A percentile compares a stretch with the other conserved stretches of the same genome.
phyloP scores from a whole-genome alignment of 2,113 vertebrate species.

The Coreoperca whiteheadi region DNA sequence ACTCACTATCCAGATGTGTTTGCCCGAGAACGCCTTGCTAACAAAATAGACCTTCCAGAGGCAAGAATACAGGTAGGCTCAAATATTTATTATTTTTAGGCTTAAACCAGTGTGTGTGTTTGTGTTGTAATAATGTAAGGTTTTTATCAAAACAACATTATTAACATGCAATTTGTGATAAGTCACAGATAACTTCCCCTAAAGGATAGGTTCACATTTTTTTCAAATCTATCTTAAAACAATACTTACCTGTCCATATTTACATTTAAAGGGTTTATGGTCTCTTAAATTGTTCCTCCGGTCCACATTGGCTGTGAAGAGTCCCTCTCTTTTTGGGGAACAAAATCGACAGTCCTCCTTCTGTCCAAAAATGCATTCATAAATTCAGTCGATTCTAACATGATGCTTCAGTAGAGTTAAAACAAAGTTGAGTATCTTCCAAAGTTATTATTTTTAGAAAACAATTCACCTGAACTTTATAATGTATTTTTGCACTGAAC shows the following conservation, averaged over 20 bases:
- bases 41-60: conserved; percentile 99
- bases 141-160: neutral
- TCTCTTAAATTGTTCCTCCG: no score
- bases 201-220: neutral
- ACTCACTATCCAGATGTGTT: conserved; percentile 99
- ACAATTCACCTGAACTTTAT: neutral
- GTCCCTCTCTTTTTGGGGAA: neutral
- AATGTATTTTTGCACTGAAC: neutral
- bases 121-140: neutral
- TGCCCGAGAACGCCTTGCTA: conserved; percentile 97
- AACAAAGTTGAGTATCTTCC: neutral
- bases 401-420: no score
- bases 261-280: neutral
- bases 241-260: neutral
- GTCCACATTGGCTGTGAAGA: neutral
- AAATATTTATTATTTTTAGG: neutral
- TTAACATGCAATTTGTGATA: neutral
- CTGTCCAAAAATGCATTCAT: neutral
- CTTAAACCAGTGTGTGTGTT: neutral
- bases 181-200: neutral
- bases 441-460: neutral
- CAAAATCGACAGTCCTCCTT: neutral
- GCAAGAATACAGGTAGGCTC: conserved; percentile 96
- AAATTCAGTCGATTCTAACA: neutral
- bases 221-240: neutral